These are phyloP conservation scores for Elymnias hypermnestra DNA, from an alignment of 1,140 invertebrate genomes.

Conservation along the genomic window DNA sequence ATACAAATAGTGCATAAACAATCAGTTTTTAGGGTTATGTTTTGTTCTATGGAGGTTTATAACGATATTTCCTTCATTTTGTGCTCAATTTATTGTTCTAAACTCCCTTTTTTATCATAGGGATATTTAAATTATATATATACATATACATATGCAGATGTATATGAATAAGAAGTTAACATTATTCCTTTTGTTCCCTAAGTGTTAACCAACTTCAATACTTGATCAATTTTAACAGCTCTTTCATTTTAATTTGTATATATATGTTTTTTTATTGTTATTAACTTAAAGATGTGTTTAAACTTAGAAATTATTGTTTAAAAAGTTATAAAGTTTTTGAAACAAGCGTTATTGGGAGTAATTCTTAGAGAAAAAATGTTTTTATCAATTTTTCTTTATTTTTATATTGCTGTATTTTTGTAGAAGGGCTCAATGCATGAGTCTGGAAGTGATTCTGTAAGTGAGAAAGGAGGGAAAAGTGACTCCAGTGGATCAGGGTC, in stretches of 20 bases:
- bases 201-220: no score
- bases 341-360: no score
- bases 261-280: constrained; percentile 1
- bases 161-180: no score
- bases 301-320: no score
- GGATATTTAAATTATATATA: no score
- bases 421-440: constrained; percentile 79
- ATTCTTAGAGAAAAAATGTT: no score
- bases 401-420: constrained; percentile 41
- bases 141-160: no score
- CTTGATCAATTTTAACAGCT: no score
- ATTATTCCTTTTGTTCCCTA: no score
- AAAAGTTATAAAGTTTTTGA: no score
- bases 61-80: not conserved
- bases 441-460: constrained; percentile 81
- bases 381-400: not conserved
- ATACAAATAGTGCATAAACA: constrained; percentile 1
- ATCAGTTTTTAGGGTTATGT: not conserved
- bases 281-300: no score
- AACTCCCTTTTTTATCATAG: not conserved
- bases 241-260: no score
- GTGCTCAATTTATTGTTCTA: not conserved
- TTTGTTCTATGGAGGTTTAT: not conserved
- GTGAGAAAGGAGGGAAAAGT: constrained; percentile 75
- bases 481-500: constrained; percentile 78